phyloP scores from a whole-genome alignment of 2,113 vertebrate genomes.

The Pomatostomus ruficeps region DNA sequence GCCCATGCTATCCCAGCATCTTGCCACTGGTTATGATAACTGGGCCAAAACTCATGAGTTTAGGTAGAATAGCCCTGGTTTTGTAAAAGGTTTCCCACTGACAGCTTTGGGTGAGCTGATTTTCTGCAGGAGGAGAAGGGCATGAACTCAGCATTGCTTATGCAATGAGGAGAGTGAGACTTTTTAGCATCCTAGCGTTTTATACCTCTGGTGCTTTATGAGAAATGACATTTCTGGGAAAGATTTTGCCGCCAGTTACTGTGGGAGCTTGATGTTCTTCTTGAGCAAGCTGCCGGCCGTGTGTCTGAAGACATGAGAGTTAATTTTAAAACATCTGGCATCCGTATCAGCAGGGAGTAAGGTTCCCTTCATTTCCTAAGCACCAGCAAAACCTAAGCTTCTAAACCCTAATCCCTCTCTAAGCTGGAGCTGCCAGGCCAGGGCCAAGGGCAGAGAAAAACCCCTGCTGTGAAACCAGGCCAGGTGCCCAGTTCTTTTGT shows the following conservation, averaged over 20 bases:
- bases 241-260: not conserved
- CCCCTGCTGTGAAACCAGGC: not conserved
- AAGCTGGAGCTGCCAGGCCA: slow-evolving; percentile 14
- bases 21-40: not conserved
- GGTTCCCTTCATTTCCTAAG: slow-evolving; percentile 28
- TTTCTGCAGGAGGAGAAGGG: not conserved
- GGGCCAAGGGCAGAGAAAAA: slow-evolving; percentile 8
- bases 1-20: fast-evolving
- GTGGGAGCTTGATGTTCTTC: not conserved
- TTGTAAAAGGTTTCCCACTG: not conserved
- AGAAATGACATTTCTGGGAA: not conserved
- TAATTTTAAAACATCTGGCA: slow-evolving; percentile 28
- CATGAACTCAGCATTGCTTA: not conserved
- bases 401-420: slow-evolving; percentile 32
- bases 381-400: slow-evolving; percentile 32
- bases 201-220: not conserved
- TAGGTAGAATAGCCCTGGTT: not conserved
- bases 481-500: fast-evolving
- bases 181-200: not conserved
- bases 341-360: not conserved
- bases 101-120: not conserved
- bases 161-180: not conserved
- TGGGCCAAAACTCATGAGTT: fast-evolving
- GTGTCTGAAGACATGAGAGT: not conserved
- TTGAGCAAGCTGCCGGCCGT: not conserved